phyloP scores from a whole-genome alignment of 2,888 invertebrate species.

The Oscheius sp. region DNA sequence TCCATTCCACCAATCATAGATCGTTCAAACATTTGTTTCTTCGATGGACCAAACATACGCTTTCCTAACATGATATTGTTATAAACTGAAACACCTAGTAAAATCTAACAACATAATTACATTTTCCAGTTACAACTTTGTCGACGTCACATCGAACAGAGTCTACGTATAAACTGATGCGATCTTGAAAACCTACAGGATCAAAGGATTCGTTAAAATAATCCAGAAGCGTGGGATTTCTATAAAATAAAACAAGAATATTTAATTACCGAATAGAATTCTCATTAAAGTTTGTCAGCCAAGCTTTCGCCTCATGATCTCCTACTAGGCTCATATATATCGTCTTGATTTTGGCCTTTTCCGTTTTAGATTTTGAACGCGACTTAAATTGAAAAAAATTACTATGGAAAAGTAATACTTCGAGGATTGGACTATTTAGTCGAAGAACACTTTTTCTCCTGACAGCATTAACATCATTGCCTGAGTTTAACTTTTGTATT shows the following conservation, averaged over 20 bases:
- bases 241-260: constrained; percentile 11
- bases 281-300: background rate
- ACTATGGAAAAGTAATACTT: too few species aligned
- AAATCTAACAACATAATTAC: constrained; percentile 35
- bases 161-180: constrained; percentile 55
- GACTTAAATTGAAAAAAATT: too few species aligned
- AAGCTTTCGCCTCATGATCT: constrained; percentile 1
- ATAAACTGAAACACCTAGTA: constrained; percentile 53
- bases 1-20: constrained; percentile 69
- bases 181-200: constrained; percentile 46
- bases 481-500: constrained; percentile 33
- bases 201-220: constrained; percentile 52
- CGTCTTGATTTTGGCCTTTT: too few species aligned
- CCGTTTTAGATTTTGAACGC: too few species aligned
- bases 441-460: too few species aligned
- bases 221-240: constrained; percentile 39
- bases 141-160: constrained; percentile 60
- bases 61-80: constrained; percentile 69
- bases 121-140: constrained; percentile 62
- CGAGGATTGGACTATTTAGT: too few species aligned
- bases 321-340: constrained; percentile 35
- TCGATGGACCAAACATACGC: constrained; percentile 67
- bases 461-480: too few species aligned
- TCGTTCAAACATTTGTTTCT: constrained; percentile 62
- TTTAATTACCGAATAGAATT: background rate